Base-by-base conservation (phyloP, 2,113 vertebrate genomes). In the Oncorhynchus clarkii region DNA sequence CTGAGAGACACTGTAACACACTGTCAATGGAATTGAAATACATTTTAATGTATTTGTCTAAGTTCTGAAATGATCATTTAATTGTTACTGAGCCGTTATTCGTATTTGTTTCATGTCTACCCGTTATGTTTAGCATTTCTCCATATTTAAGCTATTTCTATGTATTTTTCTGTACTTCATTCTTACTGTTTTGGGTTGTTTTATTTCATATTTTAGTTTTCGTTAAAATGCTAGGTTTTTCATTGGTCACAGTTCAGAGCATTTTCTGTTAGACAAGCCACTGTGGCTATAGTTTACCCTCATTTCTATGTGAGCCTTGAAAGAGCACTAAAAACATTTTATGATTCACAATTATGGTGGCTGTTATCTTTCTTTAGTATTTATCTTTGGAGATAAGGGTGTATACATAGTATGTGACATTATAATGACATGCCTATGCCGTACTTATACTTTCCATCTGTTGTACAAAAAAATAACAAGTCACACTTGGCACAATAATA, bases 321-420 rank as follows among this genome's bases (percentile, higher is more conserved):
- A 78, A 85, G 59, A 83, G 80, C 85, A 91, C 84, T 84, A 88
- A 89, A 91, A 57, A 31, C 51, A 74, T 86, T 87, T 85, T 75
- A 77, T 78, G 74, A 90, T 77, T 79, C 77, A 83, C 77, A 62
- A 4, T 16, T 76, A 27, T 31, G 1, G 27, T 20, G 26, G 18
- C 14, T 59, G 24, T 34, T 48, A 24, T 48, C 29, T n/a, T 31
- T 59, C 12, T 22, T 71, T 12, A 39, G 48, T 54, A 71, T 18
- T 29, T 16, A 4, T 34, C 66, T 67, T 14, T 67, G 29, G 66
- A 3, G 66, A 34, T 27, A 31, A 67, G 66, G 59, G 7, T 22
- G 59, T n/a, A 45, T 2, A 45, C 39, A 45, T 1, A 11, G 39
- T 45, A 2, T 1, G 59, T 62, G 59, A 62, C n/a, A 62, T 62